Percentiles rank a stretch among this genome's conserved stretches.
phyloP scores from a whole-genome alignment of 2,113 vertebrate species.

The Urocolius indicus region DNA sequence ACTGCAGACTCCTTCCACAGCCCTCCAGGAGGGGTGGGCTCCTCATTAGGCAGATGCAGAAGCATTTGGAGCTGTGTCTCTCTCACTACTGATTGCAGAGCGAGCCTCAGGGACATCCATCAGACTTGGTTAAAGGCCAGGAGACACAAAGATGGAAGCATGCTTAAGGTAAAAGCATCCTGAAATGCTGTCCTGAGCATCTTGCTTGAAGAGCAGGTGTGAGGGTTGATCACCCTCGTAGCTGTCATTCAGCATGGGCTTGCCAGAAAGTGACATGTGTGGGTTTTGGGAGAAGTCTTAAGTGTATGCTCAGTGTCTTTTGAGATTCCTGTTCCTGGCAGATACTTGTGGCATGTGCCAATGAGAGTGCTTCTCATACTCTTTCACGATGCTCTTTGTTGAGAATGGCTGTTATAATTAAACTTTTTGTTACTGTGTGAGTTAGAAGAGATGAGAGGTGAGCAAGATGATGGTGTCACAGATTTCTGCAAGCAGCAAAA shows the following conservation, averaged over 20 bases:
- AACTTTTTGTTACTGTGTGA: constrained; percentile 7
- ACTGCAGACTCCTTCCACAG: not conserved
- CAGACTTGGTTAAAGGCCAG: not conserved
- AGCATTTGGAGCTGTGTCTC: not conserved
- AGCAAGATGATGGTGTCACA: not conserved
- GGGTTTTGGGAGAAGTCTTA: not conserved
- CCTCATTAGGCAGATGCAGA: not conserved
- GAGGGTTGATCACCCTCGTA: accelerated
- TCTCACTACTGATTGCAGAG: not conserved
- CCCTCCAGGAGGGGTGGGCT: not conserved
- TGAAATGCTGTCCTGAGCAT: not conserved
- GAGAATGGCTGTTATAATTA: not conserved
- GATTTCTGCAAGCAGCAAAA: not conserved
- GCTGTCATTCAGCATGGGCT: not conserved
- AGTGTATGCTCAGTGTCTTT: not conserved
- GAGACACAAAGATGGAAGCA: not conserved
- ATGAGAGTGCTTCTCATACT: not conserved
- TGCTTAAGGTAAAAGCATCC: not conserved
- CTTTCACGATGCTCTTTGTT: not conserved
- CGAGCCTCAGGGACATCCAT: not conserved
- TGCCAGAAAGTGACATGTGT: not conserved
- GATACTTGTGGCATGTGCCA: not conserved
- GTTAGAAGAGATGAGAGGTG: constrained; percentile 10
- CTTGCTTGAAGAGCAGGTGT: not conserved
- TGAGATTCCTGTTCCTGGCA: not conserved